Evolutionary conservation across 2,888 invertebrate species (phyloP).

Genomic region (Lithophane ornitopus): DNA sequence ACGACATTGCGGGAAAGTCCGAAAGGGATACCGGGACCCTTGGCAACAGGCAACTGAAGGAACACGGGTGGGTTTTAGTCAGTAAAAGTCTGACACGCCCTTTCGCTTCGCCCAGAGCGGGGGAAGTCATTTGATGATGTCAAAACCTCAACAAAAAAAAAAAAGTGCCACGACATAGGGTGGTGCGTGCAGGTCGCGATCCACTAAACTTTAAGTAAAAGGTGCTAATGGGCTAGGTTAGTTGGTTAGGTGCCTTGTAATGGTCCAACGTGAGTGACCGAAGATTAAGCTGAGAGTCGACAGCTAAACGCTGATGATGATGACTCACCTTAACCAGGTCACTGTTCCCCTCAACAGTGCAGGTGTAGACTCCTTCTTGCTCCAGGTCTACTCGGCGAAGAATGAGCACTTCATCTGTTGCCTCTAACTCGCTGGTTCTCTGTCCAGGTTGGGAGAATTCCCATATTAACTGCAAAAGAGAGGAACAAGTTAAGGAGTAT

Average conservation of each 20-base stretch:
- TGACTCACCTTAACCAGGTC: constrained; percentile 75
- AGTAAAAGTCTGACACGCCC: too few species aligned
- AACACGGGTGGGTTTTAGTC: too few species aligned
- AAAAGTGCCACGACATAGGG: too few species aligned
- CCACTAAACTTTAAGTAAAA: too few species aligned
- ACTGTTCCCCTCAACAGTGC: constrained; percentile 75
- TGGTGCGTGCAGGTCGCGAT: too few species aligned
- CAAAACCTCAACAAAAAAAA: too few species aligned
- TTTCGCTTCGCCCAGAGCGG: too few species aligned
- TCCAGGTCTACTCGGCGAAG: constrained; percentile 71
- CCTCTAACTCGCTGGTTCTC: constrained; percentile 74
- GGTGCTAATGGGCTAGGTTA: too few species aligned
- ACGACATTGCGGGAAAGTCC: too few species aligned
- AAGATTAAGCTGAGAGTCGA: background rate
- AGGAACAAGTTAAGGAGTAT: background rate
- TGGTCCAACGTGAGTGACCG: background rate
- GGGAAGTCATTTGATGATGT: too few species aligned
- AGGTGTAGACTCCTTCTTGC: constrained; percentile 81
- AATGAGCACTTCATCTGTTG: constrained; percentile 72
- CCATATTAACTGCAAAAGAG: constrained; percentile 80
- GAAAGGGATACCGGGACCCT: too few species aligned
- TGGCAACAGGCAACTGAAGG: too few species aligned
- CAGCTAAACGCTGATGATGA: background rate
- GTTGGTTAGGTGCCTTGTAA: background rate
- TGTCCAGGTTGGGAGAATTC: constrained; percentile 73